Conservation (phyloP, 2,797 vertebrate species). For the Sciaenops ocellatus region DNA sequence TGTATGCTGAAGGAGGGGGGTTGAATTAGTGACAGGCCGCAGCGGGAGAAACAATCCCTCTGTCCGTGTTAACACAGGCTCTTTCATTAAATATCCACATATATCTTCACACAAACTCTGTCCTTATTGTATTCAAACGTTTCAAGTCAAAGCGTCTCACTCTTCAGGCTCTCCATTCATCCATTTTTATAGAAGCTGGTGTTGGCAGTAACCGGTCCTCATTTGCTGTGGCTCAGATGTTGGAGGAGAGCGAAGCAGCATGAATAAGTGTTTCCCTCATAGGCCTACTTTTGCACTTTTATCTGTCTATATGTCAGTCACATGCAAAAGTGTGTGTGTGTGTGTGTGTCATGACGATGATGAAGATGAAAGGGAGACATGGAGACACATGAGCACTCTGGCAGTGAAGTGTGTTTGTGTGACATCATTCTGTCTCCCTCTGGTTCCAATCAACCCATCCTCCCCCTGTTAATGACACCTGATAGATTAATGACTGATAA, state of each 20-base stretch:
- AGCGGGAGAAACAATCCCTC: constrained; percentile 44
- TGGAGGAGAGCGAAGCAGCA: constrained; percentile 25
- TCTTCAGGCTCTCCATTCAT: constrained; percentile 11
- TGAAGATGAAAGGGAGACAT: constrained; percentile 68
- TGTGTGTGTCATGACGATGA: constrained; percentile 37
- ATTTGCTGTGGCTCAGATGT: constrained; percentile 46
- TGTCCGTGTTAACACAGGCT: constrained; percentile 8
- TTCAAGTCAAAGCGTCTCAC: constrained; percentile 12
- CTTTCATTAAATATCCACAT: constrained; percentile 42
- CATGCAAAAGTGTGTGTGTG: not conserved
- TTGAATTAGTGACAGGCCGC: constrained; percentile 15
- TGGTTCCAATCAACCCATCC: constrained; percentile 84
- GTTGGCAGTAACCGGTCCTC: constrained; percentile 39
- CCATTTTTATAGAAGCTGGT: constrained; percentile 25
- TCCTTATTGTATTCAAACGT: constrained; percentile 23
- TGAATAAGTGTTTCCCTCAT: constrained; percentile 45
- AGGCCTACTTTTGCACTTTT: constrained; percentile 49
- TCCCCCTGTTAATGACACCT: constrained; percentile 80
- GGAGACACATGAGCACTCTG: constrained; percentile 71
- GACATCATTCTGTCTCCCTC: constrained; percentile 84
- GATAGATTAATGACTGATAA: constrained; percentile 86
- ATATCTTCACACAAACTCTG: constrained; percentile 34
- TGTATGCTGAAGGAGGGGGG: constrained; percentile 5
- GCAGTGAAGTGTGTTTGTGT: constrained; percentile 69
- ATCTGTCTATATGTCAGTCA: constrained; percentile 66